phyloP scores from a whole-genome alignment of 2,888 invertebrate genomes.

The Torymus aiolomorphi region DNA sequence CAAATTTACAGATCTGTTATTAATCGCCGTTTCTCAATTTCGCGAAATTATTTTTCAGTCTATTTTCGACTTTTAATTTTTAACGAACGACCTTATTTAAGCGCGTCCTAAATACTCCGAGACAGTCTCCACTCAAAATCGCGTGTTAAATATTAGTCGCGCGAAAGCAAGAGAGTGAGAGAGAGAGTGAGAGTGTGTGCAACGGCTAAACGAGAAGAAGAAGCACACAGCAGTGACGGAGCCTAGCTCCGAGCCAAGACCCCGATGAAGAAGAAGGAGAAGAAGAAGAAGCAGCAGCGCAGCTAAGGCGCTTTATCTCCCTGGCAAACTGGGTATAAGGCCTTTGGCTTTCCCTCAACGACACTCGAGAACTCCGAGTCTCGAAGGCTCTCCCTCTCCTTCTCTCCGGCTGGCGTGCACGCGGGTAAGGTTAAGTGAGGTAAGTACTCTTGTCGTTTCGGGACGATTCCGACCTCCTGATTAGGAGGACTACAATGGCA shows the following conservation, averaged over 20 bases:
- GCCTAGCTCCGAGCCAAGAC: background rate
- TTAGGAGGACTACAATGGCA: conserved; percentile 62
- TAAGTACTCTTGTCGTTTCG: conserved; percentile 55
- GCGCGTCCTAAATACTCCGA: conserved; percentile 5
- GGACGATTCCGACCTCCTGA: conserved; percentile 58
- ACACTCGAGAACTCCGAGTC: conserved; percentile 22
- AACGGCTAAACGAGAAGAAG: conserved; percentile 17
- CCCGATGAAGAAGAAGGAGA: conserved; percentile 19
- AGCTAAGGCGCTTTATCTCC: conserved; percentile 42
- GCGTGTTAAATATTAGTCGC: conserved; percentile 36
- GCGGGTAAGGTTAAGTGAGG: conserved; percentile 49
- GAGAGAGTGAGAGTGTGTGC: background rate
- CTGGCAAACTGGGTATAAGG: conserved; percentile 40
- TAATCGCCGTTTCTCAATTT: no score
- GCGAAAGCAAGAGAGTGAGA: background rate
- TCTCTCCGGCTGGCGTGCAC: background rate
- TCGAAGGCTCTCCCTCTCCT: background rate
- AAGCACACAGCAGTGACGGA: background rate
- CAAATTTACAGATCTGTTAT: no score
- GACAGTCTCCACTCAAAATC: conserved; percentile 6
- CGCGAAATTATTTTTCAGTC: no score
- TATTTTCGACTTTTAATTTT: no score
- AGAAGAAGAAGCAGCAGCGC: conserved; percentile 10
- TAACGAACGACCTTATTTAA: background rate
- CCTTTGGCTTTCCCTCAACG: conserved; percentile 44